Evolutionary conservation across 2,888 invertebrate species (phyloP).

Genomic region (Holacanthella duospinosa): DNA sequence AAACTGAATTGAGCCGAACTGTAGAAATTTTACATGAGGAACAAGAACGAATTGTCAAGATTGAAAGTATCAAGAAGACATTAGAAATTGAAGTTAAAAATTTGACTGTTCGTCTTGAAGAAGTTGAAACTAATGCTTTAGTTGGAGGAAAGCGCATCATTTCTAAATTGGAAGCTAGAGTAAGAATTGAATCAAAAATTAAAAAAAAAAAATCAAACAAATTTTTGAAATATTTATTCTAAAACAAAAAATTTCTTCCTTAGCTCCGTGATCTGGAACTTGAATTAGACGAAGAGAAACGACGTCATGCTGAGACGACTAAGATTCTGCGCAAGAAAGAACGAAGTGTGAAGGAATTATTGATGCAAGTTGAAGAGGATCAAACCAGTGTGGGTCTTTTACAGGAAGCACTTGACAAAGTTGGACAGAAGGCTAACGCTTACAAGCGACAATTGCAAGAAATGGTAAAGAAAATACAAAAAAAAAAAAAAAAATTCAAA

Average conservation of each 20-base stretch:
- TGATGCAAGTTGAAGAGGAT: slow-evolving; percentile 92
- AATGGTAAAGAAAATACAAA: slow-evolving; percentile 63
- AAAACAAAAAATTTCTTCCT: not conserved
- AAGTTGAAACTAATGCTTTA: slow-evolving; percentile 93
- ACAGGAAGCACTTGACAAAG: slow-evolving; percentile 80
- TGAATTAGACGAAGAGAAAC: slow-evolving; percentile 91
- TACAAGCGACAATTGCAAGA: slow-evolving; percentile 94
- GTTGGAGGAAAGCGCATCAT: slow-evolving; percentile 94
- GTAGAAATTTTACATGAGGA: slow-evolving; percentile 90
- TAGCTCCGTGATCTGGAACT: slow-evolving; percentile 83
- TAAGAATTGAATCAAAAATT: slow-evolving; percentile 39
- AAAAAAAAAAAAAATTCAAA: too few species aligned
- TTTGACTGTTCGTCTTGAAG: slow-evolving; percentile 81
- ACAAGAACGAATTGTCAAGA: slow-evolving; percentile 91
- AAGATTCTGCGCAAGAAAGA: slow-evolving; percentile 91
- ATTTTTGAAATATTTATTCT: not conserved
- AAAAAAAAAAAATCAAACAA: not conserved
- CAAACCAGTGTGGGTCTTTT: slow-evolving; percentile 87
- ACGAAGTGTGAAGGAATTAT: slow-evolving; percentile 86
- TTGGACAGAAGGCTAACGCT: slow-evolving; percentile 73
- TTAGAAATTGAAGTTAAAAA: slow-evolving; percentile 96
- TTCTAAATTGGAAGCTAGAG: slow-evolving; percentile 86
- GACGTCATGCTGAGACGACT: slow-evolving; percentile 83
- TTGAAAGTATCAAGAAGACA: slow-evolving; percentile 94
- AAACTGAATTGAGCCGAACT: slow-evolving; percentile 85